Evolutionary conservation across 53 echinoderm and acorn worm species (phyloP), one percentile per base, ranked within the genome.

Genomic region (Crossaster papposus): DNA sequence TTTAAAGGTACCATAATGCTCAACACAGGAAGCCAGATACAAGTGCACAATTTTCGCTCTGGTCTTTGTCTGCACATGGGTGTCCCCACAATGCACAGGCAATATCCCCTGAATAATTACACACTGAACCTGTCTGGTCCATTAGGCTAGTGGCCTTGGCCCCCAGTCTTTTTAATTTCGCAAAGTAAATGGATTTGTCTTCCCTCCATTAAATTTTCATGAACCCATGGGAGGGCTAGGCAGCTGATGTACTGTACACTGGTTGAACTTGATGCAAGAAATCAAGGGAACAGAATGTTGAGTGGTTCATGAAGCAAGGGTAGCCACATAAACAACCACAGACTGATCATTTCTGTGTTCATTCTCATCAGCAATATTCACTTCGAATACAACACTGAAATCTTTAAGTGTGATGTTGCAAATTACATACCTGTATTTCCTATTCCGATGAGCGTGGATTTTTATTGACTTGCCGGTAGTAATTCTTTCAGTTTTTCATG

Each of bases 141-240:
- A 85, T 85, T 85, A 85, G 53, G 73, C 30, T 20, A 0, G 22
- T 53, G 72, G 85, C 85, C 85, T 85, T 85, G 85, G 53, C 85
- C 85, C 55, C 51, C 22, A 78, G 72, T 30, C 84, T 51, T 44
- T 50, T 84, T 72, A 72, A 51, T 72, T 70, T 84, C 63, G 50
- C 64, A 3, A 72, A 84, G 54, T 72, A 72, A 85, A 85, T 85
- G 85, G 85, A 72, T 85, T 72, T 85, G 72, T 72, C 81, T 63
- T 44, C 6, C 44, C 44, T 73, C 82, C 82, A 85, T 85, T 30
- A 72, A 70, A 36, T 51, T 83, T 83, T 68, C 29, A 83, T 53
- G 32, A 44, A 85, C 85, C 85, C 85, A 53, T 85, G 85, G 85
- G 72, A 85, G 80, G n/a, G 52, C 23, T 78, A 50, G 33, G 36